phyloP scores from a whole-genome alignment of 1,140 invertebrate species.

The Pinna nobilis region DNA sequence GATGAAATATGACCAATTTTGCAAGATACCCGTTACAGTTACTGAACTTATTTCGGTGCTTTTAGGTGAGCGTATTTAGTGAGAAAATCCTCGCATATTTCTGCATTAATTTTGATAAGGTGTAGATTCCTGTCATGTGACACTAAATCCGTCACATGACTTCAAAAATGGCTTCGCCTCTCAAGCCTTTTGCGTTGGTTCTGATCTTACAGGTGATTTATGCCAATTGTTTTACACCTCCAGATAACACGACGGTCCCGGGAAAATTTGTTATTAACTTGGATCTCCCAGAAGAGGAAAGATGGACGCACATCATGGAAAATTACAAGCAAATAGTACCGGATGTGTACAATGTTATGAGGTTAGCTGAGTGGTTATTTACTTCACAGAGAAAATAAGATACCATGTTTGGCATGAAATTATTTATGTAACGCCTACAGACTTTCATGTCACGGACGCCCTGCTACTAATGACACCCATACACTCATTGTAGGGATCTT shows the following conservation, averaged over 20 bases:
- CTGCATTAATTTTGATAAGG: too few species aligned
- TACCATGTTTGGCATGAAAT: background rate
- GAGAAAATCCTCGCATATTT: too few species aligned
- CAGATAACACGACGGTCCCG: background rate
- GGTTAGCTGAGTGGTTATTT: constrained; percentile 1
- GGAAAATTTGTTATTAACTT: constrained; percentile 24
- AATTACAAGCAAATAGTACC: constrained; percentile 39
- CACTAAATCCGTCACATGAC: too few species aligned
- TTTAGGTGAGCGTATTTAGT: too few species aligned
- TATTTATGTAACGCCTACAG: background rate
- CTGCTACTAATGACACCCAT: background rate
- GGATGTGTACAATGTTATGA: constrained; percentile 17
- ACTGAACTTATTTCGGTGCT: too few species aligned
- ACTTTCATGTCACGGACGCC: background rate
- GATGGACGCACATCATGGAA: constrained; percentile 34
- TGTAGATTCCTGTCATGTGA: too few species aligned
- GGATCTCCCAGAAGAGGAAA: constrained; percentile 24
- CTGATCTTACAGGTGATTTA: background rate
- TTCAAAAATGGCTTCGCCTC: too few species aligned
- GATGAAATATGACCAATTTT: too few species aligned
- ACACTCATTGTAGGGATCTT: too few species aligned
- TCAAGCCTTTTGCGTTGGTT: background rate
- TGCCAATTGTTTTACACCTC: background rate
- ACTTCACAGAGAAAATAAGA: background rate
- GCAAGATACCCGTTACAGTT: too few species aligned